Conservation (phyloP, 2,113 vertebrate species). For the Alligator sinensis region DNA sequence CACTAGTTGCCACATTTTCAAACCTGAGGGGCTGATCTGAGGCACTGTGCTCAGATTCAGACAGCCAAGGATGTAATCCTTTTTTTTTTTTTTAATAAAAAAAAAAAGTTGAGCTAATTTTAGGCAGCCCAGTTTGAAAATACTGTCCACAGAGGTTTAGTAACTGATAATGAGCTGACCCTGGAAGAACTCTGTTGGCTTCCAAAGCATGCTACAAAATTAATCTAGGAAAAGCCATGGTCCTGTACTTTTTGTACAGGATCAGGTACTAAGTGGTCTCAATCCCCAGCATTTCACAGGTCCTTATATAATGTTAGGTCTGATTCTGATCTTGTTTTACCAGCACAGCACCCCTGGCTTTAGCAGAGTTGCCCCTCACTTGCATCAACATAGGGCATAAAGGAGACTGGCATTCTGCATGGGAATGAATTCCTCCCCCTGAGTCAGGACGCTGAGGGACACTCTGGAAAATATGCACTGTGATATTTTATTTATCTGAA, state of each 20-base stretch:
- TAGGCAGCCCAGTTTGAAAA: background rate
- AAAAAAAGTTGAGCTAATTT: background rate
- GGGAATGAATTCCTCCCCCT: background rate
- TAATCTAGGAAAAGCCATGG: background rate
- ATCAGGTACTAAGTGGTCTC: background rate
- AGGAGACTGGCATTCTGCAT: background rate
- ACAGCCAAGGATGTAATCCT: too few relatives aligned
- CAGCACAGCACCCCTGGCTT: background rate
- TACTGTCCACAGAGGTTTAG: background rate
- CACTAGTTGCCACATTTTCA: background rate
- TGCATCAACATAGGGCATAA: background rate
- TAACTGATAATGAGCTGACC: background rate
- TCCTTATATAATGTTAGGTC: background rate
- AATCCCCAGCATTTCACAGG: background rate
- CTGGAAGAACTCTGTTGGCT: background rate
- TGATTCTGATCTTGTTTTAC: background rate
- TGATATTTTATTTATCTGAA: slow-evolving; percentile 65
- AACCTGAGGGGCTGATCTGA: background rate
- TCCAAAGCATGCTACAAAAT: background rate
- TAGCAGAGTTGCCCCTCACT: background rate
- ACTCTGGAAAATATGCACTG: slow-evolving; percentile 56
- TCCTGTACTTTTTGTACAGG: background rate
- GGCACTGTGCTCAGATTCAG: background rate
- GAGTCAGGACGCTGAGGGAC: background rate
- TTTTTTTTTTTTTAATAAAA: background rate